Conservation (phyloP, 2,113 vertebrate species). For the Oncorhynchus clarkii region DNA sequence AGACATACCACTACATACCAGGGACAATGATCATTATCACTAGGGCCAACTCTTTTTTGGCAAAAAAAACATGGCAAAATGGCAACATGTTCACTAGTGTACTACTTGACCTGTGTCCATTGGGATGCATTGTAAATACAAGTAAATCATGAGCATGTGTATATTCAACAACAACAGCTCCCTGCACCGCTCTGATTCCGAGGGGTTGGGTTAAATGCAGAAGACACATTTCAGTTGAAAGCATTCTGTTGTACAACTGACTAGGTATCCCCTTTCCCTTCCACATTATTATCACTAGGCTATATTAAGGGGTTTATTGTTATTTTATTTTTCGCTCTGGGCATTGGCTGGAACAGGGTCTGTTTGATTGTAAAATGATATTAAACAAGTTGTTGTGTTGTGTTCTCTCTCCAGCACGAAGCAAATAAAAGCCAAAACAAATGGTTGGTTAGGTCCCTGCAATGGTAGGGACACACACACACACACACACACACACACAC, state of each 20-base stretch:
- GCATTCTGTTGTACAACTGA: too few species aligned
- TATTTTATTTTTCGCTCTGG: conserved; percentile 22
- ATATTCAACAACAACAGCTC: background rate
- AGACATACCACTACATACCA: too few species aligned
- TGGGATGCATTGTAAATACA: too few species aligned
- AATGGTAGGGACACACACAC: background rate
- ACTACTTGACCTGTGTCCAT: too few species aligned
- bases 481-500: conserved; percentile 2
- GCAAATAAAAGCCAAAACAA: conserved; percentile 59
- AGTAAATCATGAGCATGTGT: too few species aligned
- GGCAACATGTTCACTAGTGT: too few species aligned
- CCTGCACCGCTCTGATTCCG: conserved; percentile 10
- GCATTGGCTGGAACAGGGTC: conserved; percentile 64
- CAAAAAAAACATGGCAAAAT: too few species aligned
- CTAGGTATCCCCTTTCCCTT: conserved; percentile 35
- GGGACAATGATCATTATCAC: too few species aligned
- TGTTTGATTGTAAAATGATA: conserved; percentile 73
- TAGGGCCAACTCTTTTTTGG: too few species aligned
- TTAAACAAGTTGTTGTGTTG: conserved; percentile 68
- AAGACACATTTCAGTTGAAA: too few species aligned
- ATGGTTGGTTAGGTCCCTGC: conserved; percentile 58
- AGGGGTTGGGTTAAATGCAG: too few species aligned
- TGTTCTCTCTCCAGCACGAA: conserved; percentile 31
- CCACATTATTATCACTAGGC: conserved; percentile 23
- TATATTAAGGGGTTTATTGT: conserved; percentile 59